Evolutionary conservation across 1,140 invertebrate genomes (phyloP).

Genomic region (Rhopalosiphum padi): DNA sequence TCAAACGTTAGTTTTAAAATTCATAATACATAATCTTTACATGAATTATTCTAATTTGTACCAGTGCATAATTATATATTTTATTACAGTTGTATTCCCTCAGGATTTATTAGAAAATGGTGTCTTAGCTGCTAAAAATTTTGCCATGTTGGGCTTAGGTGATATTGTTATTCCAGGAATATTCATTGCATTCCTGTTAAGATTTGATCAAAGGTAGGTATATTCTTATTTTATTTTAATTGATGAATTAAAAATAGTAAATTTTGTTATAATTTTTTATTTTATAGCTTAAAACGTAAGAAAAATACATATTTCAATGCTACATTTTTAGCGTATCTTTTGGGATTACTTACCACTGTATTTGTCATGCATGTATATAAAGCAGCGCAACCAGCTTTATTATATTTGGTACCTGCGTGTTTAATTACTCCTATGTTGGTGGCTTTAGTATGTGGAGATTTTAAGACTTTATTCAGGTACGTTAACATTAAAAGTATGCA

Average conservation of each 20-base stretch:
- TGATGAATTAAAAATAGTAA: neutral
- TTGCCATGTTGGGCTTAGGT: slow-evolving; percentile 98
- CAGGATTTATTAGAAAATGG: slow-evolving; percentile 96
- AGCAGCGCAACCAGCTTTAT: slow-evolving; percentile 96
- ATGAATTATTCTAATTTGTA: slow-evolving; percentile 55
- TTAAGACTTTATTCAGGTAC: slow-evolving; percentile 89
- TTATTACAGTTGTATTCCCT: slow-evolving; percentile 89
- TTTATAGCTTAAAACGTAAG: slow-evolving; percentile 81
- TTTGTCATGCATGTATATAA: slow-evolving; percentile 98
- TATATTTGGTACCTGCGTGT: slow-evolving; percentile 97
- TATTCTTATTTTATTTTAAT: neutral
- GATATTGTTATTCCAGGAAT: slow-evolving; percentile 99
- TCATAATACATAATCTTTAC: neutral
- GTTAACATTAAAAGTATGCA: neutral
- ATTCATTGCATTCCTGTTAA: slow-evolving; percentile 94
- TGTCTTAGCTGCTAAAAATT: slow-evolving; percentile 83
- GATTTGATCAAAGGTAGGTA: slow-evolving; percentile 87
- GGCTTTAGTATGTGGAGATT: slow-evolving; percentile 89
- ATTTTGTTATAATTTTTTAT: slow-evolving; percentile 18
- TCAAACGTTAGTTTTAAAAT: slow-evolving; percentile 78
- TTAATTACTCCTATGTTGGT: slow-evolving; percentile 85
- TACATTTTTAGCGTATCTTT: slow-evolving; percentile 93
- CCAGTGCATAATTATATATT: neutral
- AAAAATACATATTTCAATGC: slow-evolving; percentile 92
- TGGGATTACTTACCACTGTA: slow-evolving; percentile 92